A percentile compares a stretch with the other conserved stretches of the same genome.
phyloP scores from a whole-genome alignment of 2,797 vertebrate genomes.

The Falco rusticolus region DNA sequence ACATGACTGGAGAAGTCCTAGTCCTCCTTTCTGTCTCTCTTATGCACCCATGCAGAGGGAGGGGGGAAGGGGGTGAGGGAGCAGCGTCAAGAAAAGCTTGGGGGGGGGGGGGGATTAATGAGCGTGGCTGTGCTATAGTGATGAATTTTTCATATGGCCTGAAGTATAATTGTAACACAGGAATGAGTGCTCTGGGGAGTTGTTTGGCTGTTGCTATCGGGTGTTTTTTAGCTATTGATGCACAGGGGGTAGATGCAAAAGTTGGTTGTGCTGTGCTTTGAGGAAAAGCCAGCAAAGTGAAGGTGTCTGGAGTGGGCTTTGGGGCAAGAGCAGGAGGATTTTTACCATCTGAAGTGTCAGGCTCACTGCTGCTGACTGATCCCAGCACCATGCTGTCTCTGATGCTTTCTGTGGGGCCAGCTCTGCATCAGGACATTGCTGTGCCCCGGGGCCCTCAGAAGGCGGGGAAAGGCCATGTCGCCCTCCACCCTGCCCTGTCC shows the following conservation, averaged over 20 bases:
- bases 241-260: not conserved
- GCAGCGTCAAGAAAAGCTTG: not conserved
- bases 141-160: not conserved
- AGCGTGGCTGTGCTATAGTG: not conserved
- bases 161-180: not conserved
- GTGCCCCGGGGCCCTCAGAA: not conserved
- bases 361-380: not conserved
- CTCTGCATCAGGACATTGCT: not conserved
- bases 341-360: not conserved
- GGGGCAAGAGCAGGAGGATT: not conserved
- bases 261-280: not conserved
- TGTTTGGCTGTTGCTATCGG: not conserved
- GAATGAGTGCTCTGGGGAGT: not conserved
- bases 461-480: rapidly evolving
- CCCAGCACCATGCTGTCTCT: not conserved
- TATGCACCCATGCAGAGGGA: not conserved
- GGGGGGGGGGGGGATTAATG: not conserved
- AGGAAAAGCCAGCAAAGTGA: too few species aligned
- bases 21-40: not conserved
- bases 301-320: not conserved
- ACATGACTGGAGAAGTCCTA: not conserved
- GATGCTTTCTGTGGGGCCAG: too few species aligned
- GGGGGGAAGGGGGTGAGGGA: not conserved
- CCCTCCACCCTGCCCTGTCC: not conserved
- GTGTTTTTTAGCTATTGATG: not conserved